Evolutionary conservation across 2,797 vertebrate genomes (phyloP).

Genomic region (Anguilla anguilla): DNA sequence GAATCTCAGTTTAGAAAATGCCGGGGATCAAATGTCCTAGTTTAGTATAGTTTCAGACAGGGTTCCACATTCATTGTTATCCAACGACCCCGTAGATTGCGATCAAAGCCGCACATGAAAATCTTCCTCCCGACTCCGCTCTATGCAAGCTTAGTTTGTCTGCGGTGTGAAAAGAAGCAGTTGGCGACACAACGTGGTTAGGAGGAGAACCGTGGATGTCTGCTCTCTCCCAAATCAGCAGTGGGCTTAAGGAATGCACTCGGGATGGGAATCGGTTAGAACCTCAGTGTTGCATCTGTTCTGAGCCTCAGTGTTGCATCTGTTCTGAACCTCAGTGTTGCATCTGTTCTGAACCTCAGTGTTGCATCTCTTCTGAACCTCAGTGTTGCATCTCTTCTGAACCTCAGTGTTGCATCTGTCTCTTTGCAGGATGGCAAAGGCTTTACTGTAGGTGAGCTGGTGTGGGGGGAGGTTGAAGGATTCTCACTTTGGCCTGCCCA

Average conservation of each 20-base stretch:
- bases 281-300: neutral
- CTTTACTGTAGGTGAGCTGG: slow-evolving; percentile 66
- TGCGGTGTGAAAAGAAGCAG: neutral
- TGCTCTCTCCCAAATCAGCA: too few relatives aligned
- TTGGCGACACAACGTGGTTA: too few relatives aligned
- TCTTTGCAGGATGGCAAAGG: slow-evolving; percentile 69
- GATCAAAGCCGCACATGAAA: neutral
- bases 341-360: neutral
- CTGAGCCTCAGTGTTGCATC: neutral
- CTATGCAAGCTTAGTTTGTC: neutral
- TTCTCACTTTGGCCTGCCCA: slow-evolving; percentile 78
- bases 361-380: too few relatives aligned
- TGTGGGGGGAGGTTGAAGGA: slow-evolving; percentile 76
- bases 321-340: neutral
- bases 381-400: too few relatives aligned
- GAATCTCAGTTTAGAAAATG: neutral
- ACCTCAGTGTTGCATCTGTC: neutral
- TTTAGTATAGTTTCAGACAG: neutral
- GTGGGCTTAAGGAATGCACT: too few relatives aligned
- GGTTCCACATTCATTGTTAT: neutral
- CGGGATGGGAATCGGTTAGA: neutral
- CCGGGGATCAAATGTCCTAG: neutral
- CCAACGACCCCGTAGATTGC: neutral
- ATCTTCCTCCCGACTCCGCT: neutral
- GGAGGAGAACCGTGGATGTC: too few relatives aligned